Base-by-base conservation (phyloP, 2,113 vertebrate species). In the Tupaia chinensis region DNA sequence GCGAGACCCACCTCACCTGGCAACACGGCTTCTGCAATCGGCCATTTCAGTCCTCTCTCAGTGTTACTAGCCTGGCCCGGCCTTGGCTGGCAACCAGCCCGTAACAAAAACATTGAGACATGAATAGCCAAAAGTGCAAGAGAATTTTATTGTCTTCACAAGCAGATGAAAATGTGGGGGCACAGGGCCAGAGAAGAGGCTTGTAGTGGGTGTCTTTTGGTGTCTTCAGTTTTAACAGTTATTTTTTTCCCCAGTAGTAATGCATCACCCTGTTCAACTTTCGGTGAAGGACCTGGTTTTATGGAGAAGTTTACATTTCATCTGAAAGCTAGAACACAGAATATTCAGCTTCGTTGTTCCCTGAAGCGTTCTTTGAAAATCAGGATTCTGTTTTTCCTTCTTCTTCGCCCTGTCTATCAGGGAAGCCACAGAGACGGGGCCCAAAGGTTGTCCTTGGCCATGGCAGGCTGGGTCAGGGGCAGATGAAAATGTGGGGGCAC, bases 201-300 rank as follows among this genome's bases (percentile, higher is more conserved):
- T 95, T 74, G 25, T 23, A 16, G 27, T 82, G 34, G 34, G 29
- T 73, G 17, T 68, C 20, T 78, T 78, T 23, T 23, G 77, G 68
- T 95, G 82, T n/a, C 56, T 96, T 94, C 56, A 63, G 87, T 66
- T 93, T 94, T 84, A 94, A 89, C 25, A 68, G 54, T 25, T 85
- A 22, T 76, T 76, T 25, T 29, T 8, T 17, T 22, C 74, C 22
- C 90, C 10, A 2, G 20, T 12, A 74, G 10, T 32, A 61, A 61
- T 53, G 58, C 13, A 53, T 5, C 25, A 29, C 66, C 70, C 69
- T 76, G 9, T 74, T 89, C 81, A 90, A 69, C 54, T 54, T 91
- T 83, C 60, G 77, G 25, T 69, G 14, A 84, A 87, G 53, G 16
- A 65, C 85, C 89, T 87, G 10, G 22, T 91, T 94, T 93, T 82